phyloP scores from a whole-genome alignment of 2,888 invertebrate genomes.

The Campoplex capitator region DNA sequence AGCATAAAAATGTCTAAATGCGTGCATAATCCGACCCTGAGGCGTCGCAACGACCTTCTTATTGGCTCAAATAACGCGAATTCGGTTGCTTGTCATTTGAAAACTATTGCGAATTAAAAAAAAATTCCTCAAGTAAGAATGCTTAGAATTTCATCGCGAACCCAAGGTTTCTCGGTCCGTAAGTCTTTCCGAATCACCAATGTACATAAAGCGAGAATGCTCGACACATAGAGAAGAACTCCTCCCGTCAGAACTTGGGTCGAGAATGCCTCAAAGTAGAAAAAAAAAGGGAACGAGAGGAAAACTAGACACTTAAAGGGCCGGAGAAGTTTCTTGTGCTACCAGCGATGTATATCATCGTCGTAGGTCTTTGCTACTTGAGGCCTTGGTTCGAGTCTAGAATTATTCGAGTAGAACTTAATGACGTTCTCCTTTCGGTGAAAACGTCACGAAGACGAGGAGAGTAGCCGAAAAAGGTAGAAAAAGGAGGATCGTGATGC shows the following conservation, averaged over 20 bases:
- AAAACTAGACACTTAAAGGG: conserved; percentile 9
- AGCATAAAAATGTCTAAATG: too few species aligned
- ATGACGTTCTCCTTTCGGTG: conserved; percentile 64
- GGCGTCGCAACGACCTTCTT: too few species aligned
- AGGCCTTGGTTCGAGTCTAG: conserved; percentile 67
- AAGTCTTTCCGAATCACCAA: not conserved
- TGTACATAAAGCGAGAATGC: conserved; percentile 19
- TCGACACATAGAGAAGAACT: conserved; percentile 15
- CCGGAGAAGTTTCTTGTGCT: conserved; percentile 30
- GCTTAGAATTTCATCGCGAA: too few species aligned
- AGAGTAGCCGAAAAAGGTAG: conserved; percentile 25
- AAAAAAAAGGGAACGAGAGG: conserved; percentile 22
- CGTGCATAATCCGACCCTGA: too few species aligned
- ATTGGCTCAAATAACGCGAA: not conserved
- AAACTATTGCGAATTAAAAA: too few species aligned
- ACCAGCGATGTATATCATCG: conserved; percentile 18
- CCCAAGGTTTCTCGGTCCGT: too few species aligned
- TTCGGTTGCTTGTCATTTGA: too few species aligned
- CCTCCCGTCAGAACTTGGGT: conserved; percentile 33
- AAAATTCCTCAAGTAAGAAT: too few species aligned
- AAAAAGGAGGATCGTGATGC: conserved; percentile 43
- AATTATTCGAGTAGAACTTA: conserved; percentile 74
- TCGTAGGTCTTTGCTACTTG: conserved; percentile 34
- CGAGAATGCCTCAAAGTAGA: conserved; percentile 23
- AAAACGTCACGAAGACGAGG: conserved; percentile 62